Evolutionary conservation across 2,797 vertebrate species (phyloP), one percentile per base, ranked within the genome.

Genomic region (Hephaestus fuliginosus): DNA sequence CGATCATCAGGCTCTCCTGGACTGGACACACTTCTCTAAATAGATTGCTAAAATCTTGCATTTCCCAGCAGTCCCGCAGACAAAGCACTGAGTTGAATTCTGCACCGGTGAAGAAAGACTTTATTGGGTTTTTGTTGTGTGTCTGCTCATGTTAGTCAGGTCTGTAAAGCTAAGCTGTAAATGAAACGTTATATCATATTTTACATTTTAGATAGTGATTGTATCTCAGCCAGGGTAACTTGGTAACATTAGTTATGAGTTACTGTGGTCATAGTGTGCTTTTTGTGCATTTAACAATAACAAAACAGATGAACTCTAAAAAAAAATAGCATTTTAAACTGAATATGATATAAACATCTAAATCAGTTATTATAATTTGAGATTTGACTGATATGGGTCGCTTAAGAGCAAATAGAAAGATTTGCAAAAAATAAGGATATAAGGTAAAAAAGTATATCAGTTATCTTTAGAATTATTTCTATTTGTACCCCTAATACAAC

Each of bases 1-100:
- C 76, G 91, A 94, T 95, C 88, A 84, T 80, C 77, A 82, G 86
- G 72, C 83, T 82, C 80, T 85, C 76, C 76, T 86, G 73, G 65
- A 83, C 77, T 80, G 70, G 74, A 80, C 78, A 86, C 80, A 85
- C 86, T 88, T 88, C 81, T 90, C 89, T 86, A 80, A 91, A 89
- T 85, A 82, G 71, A 87, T 91, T 65, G 76, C 66, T 80, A 61
- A 91, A 88, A 89, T 83, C 64, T 51, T 80, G 66, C 62, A 74
- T 91, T 91, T 91, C 78, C 76, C 81, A 83, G 78, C 74, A 74
- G 80, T 53, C 62, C 70, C 41, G 74, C 65, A 80, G 74, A 85
- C 75, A 79, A 85, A 89, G 79, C 63, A 57, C 71, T 58, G 75
- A 66, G 52, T 55, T 20, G 20, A 82, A 66, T 60, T 63, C 49